Conservation (phyloP, 2,888 invertebrate species). For the Mechanitis mazaeus region DNA sequence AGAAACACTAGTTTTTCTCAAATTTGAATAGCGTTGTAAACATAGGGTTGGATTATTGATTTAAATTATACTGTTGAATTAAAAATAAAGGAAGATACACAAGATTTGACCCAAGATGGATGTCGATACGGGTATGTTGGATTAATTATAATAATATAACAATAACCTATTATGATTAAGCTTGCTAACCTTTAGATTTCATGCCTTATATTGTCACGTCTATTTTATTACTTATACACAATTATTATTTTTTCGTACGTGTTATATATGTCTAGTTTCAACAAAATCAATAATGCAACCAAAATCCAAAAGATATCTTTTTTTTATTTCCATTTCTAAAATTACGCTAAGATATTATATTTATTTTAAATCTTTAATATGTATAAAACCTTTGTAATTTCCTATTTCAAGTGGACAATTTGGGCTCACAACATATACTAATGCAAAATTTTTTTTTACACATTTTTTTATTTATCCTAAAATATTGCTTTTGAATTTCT, state of each 20-base stretch:
- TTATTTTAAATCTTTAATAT: no score
- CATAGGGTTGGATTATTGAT: neutral
- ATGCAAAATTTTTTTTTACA: no score
- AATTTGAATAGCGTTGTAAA: neutral
- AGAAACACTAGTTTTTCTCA: slow-evolving; percentile 5
- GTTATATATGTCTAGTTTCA: neutral
- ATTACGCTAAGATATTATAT: no score
- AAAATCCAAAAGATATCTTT: neutral
- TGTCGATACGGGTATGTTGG: slow-evolving; percentile 57
- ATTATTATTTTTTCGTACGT: neutral
- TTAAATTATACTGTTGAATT: neutral
- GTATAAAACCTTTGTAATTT: no score
- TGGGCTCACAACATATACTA: no score
- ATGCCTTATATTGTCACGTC: neutral
- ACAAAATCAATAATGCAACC: slow-evolving; percentile 5
- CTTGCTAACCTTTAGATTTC: neutral
- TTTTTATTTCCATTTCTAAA: no score
- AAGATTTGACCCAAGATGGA: slow-evolving; percentile 44
- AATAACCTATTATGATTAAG: slow-evolving; percentile 4
- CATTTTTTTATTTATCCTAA: no score
- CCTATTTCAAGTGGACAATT: no score
- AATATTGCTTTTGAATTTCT: no score
- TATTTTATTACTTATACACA: neutral
- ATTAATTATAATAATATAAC: slow-evolving; percentile 6
- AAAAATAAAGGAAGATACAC: slow-evolving; percentile 3